Percentiles rank a stretch among this genome's conserved stretches.
Evolutionary conservation across 2,797 vertebrate species (phyloP).

Genomic region (Danio jaintianensis): DNA sequence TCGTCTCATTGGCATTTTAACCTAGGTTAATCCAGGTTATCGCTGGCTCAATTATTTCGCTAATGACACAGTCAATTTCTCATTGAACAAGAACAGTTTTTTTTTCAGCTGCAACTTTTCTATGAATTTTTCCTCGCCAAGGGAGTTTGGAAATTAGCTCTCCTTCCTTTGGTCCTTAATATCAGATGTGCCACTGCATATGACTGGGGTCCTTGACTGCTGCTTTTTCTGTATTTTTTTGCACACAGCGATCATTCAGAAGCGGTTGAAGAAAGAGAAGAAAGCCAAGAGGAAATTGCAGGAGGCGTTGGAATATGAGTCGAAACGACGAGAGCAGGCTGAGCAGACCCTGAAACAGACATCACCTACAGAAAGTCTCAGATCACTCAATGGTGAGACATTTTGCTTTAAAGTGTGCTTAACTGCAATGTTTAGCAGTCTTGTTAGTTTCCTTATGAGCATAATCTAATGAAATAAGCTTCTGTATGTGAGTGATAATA

Average conservation of each 20-base stretch:
- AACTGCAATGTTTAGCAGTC: no score
- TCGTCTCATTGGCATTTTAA: slow-evolving; percentile 58
- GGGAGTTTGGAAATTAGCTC: slow-evolving; percentile 32
- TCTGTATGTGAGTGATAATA: background rate
- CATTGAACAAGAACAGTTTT: slow-evolving; percentile 39
- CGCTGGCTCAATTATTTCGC: slow-evolving; percentile 59
- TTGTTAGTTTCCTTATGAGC: background rate
- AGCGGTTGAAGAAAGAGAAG: slow-evolving; percentile 99
- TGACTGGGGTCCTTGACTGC: slow-evolving; percentile 6
- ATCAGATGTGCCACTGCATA: slow-evolving; percentile 21
- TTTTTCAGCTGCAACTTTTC: slow-evolving; percentile 29
- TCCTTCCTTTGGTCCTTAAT: background rate
- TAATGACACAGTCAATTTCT: slow-evolving; percentile 64
- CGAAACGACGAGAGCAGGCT: slow-evolving; percentile 94
- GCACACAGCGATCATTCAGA: slow-evolving; percentile 93
- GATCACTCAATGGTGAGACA: slow-evolving; percentile 93
- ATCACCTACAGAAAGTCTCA: slow-evolving; percentile 93
- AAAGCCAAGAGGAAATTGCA: slow-evolving; percentile 99
- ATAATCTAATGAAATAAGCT: slow-evolving; percentile 1
- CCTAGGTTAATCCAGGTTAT: slow-evolving; percentile 65
- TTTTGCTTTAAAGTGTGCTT: background rate
- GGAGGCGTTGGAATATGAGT: slow-evolving; percentile 98
- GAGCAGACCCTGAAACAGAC: slow-evolving; percentile 97
- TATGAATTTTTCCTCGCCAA: slow-evolving; percentile 41
- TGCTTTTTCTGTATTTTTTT: slow-evolving; percentile 28